Evolutionary conservation across 2,797 vertebrate genomes (phyloP).

Genomic region (Tangara arthus): DNA sequence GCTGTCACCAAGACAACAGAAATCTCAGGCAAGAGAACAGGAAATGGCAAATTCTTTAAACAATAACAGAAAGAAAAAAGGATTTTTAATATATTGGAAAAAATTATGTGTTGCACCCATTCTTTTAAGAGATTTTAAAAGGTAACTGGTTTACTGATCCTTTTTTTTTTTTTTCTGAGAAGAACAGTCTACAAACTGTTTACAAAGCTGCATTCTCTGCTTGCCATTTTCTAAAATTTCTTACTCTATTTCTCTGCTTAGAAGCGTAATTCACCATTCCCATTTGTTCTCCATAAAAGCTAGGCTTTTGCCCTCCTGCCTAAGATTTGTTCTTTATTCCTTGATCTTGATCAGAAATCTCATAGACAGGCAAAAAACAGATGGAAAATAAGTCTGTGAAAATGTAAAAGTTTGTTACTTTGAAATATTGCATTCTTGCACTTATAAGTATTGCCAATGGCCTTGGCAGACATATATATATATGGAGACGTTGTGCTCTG

Average conservation of each 20-base stretch:
- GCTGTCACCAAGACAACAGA: background rate
- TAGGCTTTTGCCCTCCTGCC: background rate
- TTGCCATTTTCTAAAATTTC: constrained; percentile 22
- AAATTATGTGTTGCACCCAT: background rate
- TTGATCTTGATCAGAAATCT: constrained; percentile 33
- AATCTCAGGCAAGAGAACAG: background rate
- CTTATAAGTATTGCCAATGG: background rate
- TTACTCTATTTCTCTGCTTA: background rate
- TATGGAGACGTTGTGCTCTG: background rate
- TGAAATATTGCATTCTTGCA: constrained; percentile 33
- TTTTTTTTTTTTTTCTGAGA: background rate
- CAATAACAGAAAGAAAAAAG: background rate
- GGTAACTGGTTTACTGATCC: background rate
- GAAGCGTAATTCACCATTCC: background rate
- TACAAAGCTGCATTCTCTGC: background rate
- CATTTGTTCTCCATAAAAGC: constrained; percentile 31
- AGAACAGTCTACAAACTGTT: background rate
- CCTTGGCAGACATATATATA: background rate
- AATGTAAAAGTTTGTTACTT: background rate
- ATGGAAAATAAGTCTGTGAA: constrained; percentile 30
- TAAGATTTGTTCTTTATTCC: constrained; percentile 33
- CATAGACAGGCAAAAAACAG: constrained; percentile 10
- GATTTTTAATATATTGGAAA: background rate
- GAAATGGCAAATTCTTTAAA: background rate
- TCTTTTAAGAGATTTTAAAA: background rate